phyloP scores from a whole-genome alignment of 2,797 vertebrate genomes.

The Antrozous pallidus region DNA sequence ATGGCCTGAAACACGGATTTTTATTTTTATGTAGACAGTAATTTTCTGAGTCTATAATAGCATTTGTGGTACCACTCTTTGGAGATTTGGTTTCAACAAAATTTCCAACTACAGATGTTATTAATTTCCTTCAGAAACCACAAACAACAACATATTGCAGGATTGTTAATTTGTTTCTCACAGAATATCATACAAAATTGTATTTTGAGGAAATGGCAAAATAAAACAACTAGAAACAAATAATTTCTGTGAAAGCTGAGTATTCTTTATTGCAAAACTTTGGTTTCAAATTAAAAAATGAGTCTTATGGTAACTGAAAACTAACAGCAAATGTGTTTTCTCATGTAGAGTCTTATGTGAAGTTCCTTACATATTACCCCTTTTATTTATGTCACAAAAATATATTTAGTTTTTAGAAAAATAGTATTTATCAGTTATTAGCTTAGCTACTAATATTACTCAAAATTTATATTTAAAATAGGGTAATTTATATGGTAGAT shows the following conservation, averaged over 20 bases:
- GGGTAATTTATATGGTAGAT: background rate
- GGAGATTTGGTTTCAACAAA: constrained; percentile 60
- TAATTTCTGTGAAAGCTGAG: background rate
- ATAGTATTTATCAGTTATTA: background rate
- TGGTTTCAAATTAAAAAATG: constrained; percentile 56
- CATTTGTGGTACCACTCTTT: background rate
- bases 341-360: background rate
- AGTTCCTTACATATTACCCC: background rate
- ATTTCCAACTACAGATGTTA: constrained; percentile 56
- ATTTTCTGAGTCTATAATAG: constrained; percentile 59
- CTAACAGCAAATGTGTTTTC: background rate
- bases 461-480: background rate
- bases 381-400: background rate
- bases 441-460: background rate
- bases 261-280: background rate
- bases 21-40: constrained; percentile 62
- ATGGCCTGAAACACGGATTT: constrained; percentile 40
- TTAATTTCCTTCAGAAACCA: constrained; percentile 59
- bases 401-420: background rate
- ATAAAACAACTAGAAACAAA: constrained; percentile 20
- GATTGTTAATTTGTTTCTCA: constrained; percentile 20
- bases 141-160: background rate
- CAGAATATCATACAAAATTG: constrained; percentile 26
- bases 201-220: background rate
- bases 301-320: constrained; percentile 24